Evolutionary conservation across 1,140 invertebrate species (phyloP), one percentile per base, ranked within the genome.

Genomic region (Drosophila kikkawai): DNA sequence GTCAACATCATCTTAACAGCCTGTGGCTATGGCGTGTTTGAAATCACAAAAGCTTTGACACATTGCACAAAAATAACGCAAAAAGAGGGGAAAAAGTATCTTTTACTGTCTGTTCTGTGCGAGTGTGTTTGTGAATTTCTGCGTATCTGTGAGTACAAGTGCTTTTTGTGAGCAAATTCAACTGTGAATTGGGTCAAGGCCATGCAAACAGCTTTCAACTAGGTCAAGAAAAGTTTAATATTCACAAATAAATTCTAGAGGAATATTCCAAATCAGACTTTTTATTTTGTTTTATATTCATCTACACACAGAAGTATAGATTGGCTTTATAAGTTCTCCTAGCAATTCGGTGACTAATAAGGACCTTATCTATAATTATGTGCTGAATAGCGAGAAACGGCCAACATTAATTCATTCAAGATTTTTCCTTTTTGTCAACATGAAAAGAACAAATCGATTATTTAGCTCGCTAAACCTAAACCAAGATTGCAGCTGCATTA

Each of bases 101-200:
- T 36, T 42, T 55, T 19, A 34, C 37, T 65, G 66, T 32, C 53
- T 32, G 48, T 19, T 34, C 32, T 17, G 11, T 45, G 36, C 32
- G 19, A 29, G 19, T 47, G 36, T 58, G 29, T 58, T 19, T 70
- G 15, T 63, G 15, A 4, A 36, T 48, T 34, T 34, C 41, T 60
- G 44, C 42, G 58, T 61, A 36, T 48, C 58, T 19, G 58, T 61
- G 13, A 32, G 58, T 39, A 37, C 56, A 29, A 61, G 7, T 74
- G 80, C 68, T 82, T 82, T 75, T 37, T 37, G 53, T 59, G 59
- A 75, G 36, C 45, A 67, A 67, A 56, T 53, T 73, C 32, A 59
- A 57, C 39, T 65, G 42, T 63, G 45, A 87, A 88, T 64, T 87
- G 61, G 84, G 84, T 87, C 84, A 87, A 87, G 84, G 84, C 84